A percentile compares a stretch with the other conserved stretches of the same genome.
Evolutionary conservation across 1,140 invertebrate species (phyloP).

Genomic region (Dendroctonus ponderosae): DNA sequence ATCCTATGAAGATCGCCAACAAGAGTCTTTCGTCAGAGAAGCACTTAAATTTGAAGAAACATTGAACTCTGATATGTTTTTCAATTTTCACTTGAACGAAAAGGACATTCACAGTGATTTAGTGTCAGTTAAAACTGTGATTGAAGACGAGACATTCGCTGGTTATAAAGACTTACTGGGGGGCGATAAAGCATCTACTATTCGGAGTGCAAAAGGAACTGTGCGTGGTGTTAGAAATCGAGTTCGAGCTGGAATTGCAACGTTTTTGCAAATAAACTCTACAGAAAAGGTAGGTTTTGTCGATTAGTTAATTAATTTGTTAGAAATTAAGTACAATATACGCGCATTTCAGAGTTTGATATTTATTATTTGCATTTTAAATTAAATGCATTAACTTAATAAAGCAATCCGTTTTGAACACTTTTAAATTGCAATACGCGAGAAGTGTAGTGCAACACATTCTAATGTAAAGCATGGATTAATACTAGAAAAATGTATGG

Average conservation of each 20-base stretch:
- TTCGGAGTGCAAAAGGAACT: constrained; percentile 85
- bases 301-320: no score
- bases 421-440: no score
- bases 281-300: constrained; percentile 63
- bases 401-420: no score
- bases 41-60: background rate
- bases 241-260: constrained; percentile 89
- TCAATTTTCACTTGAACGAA: constrained; percentile 80
- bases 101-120: constrained; percentile 61
- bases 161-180: constrained; percentile 76
- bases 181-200: constrained; percentile 66
- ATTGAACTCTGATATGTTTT: constrained; percentile 72
- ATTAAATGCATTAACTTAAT: no score
- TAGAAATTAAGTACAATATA: no score
- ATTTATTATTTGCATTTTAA: no score
- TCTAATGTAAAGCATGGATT: no score
- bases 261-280: constrained; percentile 80
- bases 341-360: no score
- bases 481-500: no score
- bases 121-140: constrained; percentile 51
- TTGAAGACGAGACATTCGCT: constrained; percentile 71
- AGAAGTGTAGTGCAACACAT: no score
- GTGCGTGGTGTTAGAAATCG: constrained; percentile 91
- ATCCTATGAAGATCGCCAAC: constrained; percentile 62
- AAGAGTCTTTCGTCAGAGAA: constrained; percentile 46